Percentiles rank a stretch among this genome's conserved stretches.
Evolutionary conservation across 2,113 vertebrate genomes (phyloP).

Genomic region (Montifringilla adamsi): DNA sequence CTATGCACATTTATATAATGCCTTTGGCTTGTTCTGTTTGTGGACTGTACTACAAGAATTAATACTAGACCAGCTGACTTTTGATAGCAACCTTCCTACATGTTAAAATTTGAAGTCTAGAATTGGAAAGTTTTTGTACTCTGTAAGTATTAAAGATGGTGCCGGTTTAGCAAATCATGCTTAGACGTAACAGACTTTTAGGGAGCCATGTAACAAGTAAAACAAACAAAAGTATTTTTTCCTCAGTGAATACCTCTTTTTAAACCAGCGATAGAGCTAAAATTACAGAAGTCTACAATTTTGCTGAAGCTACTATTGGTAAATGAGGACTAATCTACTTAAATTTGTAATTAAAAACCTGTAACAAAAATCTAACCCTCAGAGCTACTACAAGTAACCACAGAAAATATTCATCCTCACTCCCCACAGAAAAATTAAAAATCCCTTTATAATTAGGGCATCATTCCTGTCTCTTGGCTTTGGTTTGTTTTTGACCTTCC

Average conservation of each 20-base stretch:
- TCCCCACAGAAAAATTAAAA: not conserved
- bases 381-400: not conserved
- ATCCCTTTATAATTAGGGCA: not conserved
- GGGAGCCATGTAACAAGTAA: not conserved
- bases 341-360: not conserved
- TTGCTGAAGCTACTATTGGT: not conserved
- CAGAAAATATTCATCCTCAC: not conserved
- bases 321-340: not conserved
- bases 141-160: not conserved
- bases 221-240: not conserved
- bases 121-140: not conserved
- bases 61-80: not conserved
- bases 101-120: not conserved
- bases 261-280: not conserved
- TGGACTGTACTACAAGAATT: not conserved
- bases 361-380: not conserved
- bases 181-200: not conserved
- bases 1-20: not conserved
- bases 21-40: not conserved
- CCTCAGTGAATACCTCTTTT: not conserved
- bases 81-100: not conserved
- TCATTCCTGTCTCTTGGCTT: not conserved
- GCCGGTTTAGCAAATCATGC: not conserved
- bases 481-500: not conserved
- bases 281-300: not conserved